These are phyloP conservation scores for Meriones psammophilus DNA, from an alignment of 2,797 vertebrate species.

Conservation along the genomic window DNA sequence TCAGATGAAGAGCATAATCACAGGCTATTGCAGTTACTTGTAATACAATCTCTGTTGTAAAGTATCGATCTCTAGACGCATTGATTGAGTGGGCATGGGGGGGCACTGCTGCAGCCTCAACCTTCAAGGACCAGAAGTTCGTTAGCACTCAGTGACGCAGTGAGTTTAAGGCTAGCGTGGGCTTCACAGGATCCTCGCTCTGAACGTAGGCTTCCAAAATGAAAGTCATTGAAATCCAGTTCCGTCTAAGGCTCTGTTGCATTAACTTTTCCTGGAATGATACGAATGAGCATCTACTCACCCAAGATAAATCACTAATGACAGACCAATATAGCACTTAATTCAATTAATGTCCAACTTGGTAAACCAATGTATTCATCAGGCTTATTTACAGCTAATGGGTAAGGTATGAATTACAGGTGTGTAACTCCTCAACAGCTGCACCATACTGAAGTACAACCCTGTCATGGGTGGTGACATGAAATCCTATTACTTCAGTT, in stretches of 20 bases:
- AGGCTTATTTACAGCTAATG: background rate
- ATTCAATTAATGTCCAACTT: background rate
- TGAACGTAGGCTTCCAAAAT: background rate
- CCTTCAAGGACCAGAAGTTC: background rate
- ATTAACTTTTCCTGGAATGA: background rate
- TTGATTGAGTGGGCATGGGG: background rate
- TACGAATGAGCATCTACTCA: background rate
- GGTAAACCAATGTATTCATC: background rate
- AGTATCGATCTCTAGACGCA: slow-evolving; percentile 26
- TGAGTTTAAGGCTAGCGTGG: background rate
- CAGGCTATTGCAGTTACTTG: slow-evolving; percentile 16
- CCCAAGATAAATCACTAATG: background rate
- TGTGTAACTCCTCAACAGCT: background rate
- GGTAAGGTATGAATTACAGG: background rate
- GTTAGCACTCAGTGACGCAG: background rate
- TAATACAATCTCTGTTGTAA: slow-evolving; percentile 9
- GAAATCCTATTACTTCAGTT: background rate
- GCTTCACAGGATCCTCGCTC: background rate
- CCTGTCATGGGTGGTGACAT: background rate
- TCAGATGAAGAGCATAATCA: background rate
- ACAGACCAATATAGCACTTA: background rate
- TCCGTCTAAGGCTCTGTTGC: background rate
- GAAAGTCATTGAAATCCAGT: background rate
- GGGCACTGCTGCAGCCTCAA: background rate
- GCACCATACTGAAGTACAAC: background rate